A percentile compares a stretch with the other conserved stretches of the same genome.
Conservation (phyloP, 2,113 vertebrate species). For the Pomatorhinus ruficollis region DNA sequence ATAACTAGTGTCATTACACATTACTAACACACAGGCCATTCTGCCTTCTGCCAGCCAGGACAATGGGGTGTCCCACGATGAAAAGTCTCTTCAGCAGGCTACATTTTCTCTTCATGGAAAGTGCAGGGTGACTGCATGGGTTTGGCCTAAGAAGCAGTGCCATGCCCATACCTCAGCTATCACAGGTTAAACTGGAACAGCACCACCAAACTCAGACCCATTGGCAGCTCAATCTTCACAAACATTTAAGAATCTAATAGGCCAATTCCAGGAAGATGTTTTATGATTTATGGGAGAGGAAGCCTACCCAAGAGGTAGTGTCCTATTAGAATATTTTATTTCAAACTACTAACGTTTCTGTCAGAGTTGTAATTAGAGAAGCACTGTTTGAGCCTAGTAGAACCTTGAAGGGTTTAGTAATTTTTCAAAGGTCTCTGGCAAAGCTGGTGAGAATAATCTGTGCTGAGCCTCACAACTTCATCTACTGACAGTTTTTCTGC, state of each 20-base stretch:
- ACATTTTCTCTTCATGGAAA: neutral
- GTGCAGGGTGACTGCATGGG: neutral
- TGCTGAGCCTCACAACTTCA: neutral
- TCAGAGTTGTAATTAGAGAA: neutral
- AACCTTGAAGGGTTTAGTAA: neutral
- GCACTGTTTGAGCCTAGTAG: neutral
- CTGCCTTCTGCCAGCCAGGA: neutral
- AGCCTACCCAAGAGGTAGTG: neutral
- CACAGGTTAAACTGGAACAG: neutral
- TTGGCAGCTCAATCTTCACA: neutral
- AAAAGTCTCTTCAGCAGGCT: neutral
- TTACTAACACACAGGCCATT: neutral
- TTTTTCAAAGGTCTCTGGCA: neutral
- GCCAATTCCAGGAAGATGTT: neutral
- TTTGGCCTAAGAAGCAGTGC: neutral
- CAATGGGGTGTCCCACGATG: neutral
- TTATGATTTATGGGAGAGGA: neutral
- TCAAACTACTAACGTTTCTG: neutral
- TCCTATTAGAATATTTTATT: neutral
- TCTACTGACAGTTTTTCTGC: neutral
- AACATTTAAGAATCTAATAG: neutral
- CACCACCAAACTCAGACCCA: neutral
- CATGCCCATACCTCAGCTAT: neutral
- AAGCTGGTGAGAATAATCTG: neutral
- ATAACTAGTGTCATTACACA: neutral